Base-by-base conservation (phyloP, 1,140 invertebrate genomes). In the Micrasema minimum region DNA sequence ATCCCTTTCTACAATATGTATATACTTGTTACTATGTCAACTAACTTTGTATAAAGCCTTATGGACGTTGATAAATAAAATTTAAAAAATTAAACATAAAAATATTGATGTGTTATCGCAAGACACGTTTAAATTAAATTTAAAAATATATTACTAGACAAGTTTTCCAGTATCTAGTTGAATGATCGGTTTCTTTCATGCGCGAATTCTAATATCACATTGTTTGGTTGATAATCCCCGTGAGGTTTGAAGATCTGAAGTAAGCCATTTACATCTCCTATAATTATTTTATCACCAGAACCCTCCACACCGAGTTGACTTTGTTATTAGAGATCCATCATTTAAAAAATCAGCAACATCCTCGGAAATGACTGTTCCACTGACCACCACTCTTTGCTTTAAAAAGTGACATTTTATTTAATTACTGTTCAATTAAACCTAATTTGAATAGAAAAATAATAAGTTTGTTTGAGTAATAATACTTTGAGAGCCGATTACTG, bases 361-460 rank as follows among this genome's bases (percentile, higher is more conserved):
- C 75, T 91, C 90, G 31, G 87, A 82, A 26, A 86, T 84, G 12
- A 89, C 90, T 74, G 86, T 89, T 12, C 85, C 80, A 5, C 88
- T 88, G 86, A 85, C 93, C 93, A 95, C 85, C 90, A 90, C 71
- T 93, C 91, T 77, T 86, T 0, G 88, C 87, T 84, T 92, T 93
- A 80, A 95, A 94, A 45, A 95, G 80, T 16, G 92, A 94, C 93
- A 94, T 66, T 51, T 51, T 22, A 48, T 6, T n/a, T 0, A 26
- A 31, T 55, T 48, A 2, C 7, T 35, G 26, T n/a, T n/a, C n/a
- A n/a, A n/a, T n/a, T n/a, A n/a, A n/a, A n/a, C n/a, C n/a, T n/a
- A n/a, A n/a, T n/a, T n/a, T n/a, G n/a, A n/a, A n/a, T n/a, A n/a
- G n/a, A n/a, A n/a, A n/a, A n/a, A n/a, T n/a, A n/a, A n/a, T n/a